Conservation (phyloP, 2,888 invertebrate genomes). For the Gibbula magus region DNA sequence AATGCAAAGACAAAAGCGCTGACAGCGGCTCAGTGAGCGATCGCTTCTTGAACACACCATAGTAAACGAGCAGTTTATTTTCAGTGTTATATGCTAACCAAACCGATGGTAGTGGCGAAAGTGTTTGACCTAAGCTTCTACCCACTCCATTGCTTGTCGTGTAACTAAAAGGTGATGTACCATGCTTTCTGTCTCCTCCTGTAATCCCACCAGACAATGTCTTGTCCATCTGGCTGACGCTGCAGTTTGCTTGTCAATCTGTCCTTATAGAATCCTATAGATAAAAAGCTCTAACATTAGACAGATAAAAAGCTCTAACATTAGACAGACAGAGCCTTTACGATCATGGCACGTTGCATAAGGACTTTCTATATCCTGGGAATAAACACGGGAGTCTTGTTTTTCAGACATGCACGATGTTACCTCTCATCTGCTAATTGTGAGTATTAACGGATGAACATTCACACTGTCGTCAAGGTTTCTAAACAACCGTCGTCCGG, state of each 20-base stretch:
- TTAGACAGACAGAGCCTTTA: not conserved
- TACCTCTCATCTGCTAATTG: no score
- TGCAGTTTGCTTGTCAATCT: slow-evolving; percentile 12
- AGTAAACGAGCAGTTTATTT: not conserved
- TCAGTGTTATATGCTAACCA: not conserved
- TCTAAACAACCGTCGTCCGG: no score
- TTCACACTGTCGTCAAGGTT: no score
- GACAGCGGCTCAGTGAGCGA: no score
- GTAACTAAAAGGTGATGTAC: not conserved
- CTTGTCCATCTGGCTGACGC: not conserved
- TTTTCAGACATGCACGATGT: no score
- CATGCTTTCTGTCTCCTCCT: not conserved
- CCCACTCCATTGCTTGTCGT: not conserved
- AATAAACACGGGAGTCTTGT: no score
- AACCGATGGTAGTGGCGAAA: not conserved
- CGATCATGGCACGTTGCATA: no score
- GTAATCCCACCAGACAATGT: not conserved
- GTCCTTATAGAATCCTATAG: not conserved
- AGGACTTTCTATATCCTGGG: no score
- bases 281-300: not conserved
- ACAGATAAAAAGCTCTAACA: not conserved
- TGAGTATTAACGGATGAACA: no score
- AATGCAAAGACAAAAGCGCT: no score
- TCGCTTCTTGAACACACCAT: no score
- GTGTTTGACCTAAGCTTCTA: not conserved